Base-by-base conservation (phyloP, 1,140 invertebrate species). In the Zaprionus gabonicus region DNA sequence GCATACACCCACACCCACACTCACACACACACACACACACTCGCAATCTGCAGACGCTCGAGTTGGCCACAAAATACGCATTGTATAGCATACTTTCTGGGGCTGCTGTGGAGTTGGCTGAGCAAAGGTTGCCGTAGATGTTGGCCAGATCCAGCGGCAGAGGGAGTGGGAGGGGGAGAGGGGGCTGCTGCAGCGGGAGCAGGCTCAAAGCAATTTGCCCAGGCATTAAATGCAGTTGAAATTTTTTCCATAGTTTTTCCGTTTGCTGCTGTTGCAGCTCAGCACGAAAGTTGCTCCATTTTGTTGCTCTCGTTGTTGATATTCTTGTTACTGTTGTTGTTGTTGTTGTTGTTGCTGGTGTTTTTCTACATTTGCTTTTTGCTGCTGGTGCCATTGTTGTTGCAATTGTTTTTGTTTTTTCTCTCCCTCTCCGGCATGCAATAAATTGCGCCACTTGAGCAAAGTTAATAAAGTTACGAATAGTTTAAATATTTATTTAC, bases 391-490 rank as follows among this genome's bases (percentile, higher is more conserved):
- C 23, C 25, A 41, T 66, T 75, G 63, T 71, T 82, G 59, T 44
- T 60, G 66, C 46, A 56, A 49, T n/a, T 27, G 53, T 31, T 53
- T 28, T 49, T 27, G 20, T 55, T 38, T 49, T 67, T 55, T 51
- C 65, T 15, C 51, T 20, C 4, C 5, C 12, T 58, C 49, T 69
- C 65, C 28, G 74, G 84, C 63, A 87, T 88, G 85, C 81, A 88
- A 87, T 88, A 87, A 88, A 87, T 88, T 83, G 78, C 81, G 85
- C 81, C 84, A 88, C 84, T 88, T 88, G 84, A 84, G 81, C 75
- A 84, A 90, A 88, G 84, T 88, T 88, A 88, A 88, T 88, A 88
- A 90, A 88, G 85, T 88, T 88, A 84, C 84, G 90, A 88, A 90
- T 88, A 84, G 85, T 85, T 88, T 73, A 88, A 88, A 88, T 88